Evolutionary conservation across 1,140 invertebrate genomes (phyloP).

Genomic region (Grapholita molesta): DNA sequence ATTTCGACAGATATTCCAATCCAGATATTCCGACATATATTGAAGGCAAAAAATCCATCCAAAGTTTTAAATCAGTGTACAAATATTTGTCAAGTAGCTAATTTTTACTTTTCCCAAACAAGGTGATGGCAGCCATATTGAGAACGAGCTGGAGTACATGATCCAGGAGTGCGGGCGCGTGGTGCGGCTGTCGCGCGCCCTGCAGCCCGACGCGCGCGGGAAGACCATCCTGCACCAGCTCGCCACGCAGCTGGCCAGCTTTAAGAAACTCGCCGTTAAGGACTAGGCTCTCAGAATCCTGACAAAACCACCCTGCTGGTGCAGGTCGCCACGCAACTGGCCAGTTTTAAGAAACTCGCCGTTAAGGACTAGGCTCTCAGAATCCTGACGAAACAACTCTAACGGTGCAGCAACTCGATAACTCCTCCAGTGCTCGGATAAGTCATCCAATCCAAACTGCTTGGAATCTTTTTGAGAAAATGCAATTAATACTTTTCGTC

Average conservation of each 20-base stretch:
- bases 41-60: no score
- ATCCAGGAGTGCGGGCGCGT: constrained; percentile 91
- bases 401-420: no score
- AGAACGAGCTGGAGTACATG: constrained; percentile 90
- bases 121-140: constrained; percentile 60
- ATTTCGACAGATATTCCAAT: no score
- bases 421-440: no score
- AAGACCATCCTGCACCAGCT: constrained; percentile 80
- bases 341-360: constrained; percentile 82
- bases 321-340: constrained; percentile 44
- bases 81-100: no score
- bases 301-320: no score
- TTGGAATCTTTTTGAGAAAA: no score
- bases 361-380: constrained; percentile 68
- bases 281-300: constrained; percentile 61
- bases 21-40: no score
- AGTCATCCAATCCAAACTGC: no score
- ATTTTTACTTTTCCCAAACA: constrained; percentile 21
- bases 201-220: constrained; percentile 73
- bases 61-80: no score
- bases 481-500: no score
- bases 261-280: constrained; percentile 80
- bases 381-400: constrained; percentile 21
- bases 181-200: constrained; percentile 59
- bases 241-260: constrained; percentile 80